Conservation (phyloP, 1,140 invertebrate species). For the Drosophila littoralis region DNA sequence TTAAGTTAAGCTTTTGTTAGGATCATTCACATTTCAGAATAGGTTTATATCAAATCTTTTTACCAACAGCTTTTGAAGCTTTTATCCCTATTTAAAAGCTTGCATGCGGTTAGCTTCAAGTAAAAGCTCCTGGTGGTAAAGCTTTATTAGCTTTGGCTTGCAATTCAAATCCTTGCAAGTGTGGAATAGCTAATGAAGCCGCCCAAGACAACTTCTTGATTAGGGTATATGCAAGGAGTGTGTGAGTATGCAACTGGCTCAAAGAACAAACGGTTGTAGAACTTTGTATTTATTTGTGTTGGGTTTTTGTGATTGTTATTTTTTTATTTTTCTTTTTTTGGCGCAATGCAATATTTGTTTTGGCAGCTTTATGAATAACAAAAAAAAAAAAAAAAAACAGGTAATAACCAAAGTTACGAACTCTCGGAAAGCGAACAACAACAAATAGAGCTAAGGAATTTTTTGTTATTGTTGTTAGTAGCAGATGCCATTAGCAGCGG, state of each 20-base stretch:
- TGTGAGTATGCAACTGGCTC: not conserved
- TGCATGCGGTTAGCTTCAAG: too few species aligned
- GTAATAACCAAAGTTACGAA: not conserved
- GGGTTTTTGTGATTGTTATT: not conserved
- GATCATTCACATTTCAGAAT: too few species aligned
- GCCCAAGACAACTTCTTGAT: not conserved
- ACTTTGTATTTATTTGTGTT: constrained; percentile 44
- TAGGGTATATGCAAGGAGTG: not conserved
- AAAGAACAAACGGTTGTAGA: constrained; percentile 22
- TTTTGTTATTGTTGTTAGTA: not conserved
- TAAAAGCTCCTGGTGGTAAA: too few species aligned
- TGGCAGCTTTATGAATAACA: not conserved
- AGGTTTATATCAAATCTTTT: too few species aligned
- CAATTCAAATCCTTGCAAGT: too few species aligned
- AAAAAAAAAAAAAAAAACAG: not conserved
- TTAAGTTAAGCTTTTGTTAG: too few species aligned
- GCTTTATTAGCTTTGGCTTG: too few species aligned
- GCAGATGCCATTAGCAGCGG: constrained; percentile 7
- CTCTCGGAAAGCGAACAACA: not conserved
- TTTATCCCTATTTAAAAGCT: too few species aligned
- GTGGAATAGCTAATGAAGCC: too few species aligned
- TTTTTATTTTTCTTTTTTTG: not conserved
- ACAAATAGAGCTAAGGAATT: not conserved
- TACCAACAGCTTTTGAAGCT: too few species aligned
- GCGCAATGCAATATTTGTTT: not conserved